These are phyloP conservation scores for Symphodus melops DNA, from an alignment of 2,113 vertebrate species.

Conservation along the genomic window DNA sequence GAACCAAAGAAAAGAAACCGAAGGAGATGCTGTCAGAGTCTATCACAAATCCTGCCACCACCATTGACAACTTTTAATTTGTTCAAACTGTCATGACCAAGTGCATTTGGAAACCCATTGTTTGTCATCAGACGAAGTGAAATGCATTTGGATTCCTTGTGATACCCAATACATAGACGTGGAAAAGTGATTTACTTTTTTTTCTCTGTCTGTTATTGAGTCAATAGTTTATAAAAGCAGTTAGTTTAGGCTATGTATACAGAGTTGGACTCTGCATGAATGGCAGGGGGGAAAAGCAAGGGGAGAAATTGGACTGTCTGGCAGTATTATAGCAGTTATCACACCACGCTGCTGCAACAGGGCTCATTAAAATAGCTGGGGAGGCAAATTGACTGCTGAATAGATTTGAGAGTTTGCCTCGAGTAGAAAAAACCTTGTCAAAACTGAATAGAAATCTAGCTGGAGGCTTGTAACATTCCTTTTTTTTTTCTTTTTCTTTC, in stretches of 20 bases:
- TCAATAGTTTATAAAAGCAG: conserved; percentile 54
- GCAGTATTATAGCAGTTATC: conserved; percentile 74
- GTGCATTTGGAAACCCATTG: conserved; percentile 61
- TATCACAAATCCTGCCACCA: conserved; percentile 37
- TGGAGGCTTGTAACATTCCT: conserved; percentile 38
- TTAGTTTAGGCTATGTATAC: conserved; percentile 56
- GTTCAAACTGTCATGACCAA: conserved; percentile 63
- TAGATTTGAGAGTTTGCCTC: conserved; percentile 63
- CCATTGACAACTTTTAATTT: conserved; percentile 78
- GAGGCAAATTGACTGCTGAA: conserved; percentile 76
- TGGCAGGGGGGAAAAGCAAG: conserved; percentile 34
- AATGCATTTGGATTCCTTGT: conserved; percentile 59
- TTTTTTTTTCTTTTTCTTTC: conserved; percentile 27
- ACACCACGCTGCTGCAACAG: conserved; percentile 60
- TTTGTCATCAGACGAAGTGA: conserved; percentile 60
- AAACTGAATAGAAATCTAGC: conserved; percentile 56
- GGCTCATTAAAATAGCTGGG: conserved; percentile 67
- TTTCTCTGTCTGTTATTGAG: conserved; percentile 41
- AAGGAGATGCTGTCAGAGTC: conserved; percentile 63
- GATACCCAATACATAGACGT: conserved; percentile 45
- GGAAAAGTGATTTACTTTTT: conserved; percentile 46
- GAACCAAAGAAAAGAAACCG: conserved; percentile 53
- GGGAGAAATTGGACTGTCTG: conserved; percentile 72
- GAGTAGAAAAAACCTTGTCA: conserved; percentile 61
- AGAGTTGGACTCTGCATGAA: conserved; percentile 49